Percentiles rank a stretch among this genome's conserved stretches.
phyloP scores from a whole-genome alignment of 1,140 invertebrate genomes.

The Tyrophagus putrescentiae region DNA sequence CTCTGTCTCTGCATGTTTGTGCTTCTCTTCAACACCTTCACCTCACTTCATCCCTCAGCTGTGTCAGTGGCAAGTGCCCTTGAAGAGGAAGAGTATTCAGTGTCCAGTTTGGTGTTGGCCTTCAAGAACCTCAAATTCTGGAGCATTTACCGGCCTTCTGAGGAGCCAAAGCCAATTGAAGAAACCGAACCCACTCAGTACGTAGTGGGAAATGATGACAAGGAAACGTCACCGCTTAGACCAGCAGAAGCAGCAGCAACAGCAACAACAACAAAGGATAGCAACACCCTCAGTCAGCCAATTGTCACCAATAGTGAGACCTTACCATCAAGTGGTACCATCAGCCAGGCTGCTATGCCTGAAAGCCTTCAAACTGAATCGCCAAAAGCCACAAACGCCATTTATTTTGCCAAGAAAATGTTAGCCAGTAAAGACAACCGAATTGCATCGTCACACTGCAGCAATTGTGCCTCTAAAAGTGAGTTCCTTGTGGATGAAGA shows the following conservation, averaged over 20 bases:
- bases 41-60: not conserved
- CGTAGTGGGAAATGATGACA: not conserved
- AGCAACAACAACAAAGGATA: not conserved
- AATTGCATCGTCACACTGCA: too few relatives aligned
- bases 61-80: not conserved
- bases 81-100: conserved; percentile 5
- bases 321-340: too few relatives aligned
- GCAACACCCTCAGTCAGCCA: not conserved
- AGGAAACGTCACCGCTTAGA: not conserved
- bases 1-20: not conserved
- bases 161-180: not conserved
- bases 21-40: not conserved
- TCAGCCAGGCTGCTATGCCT: too few relatives aligned
- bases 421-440: too few relatives aligned
- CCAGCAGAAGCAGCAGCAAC: not conserved
- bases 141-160: not conserved
- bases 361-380: too few relatives aligned
- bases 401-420: too few relatives aligned
- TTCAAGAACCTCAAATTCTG: not conserved
- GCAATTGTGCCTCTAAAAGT: too few relatives aligned
- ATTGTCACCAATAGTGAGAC: not conserved
- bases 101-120: not conserved
- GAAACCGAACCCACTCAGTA: not conserved
- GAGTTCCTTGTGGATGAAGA: too few relatives aligned
- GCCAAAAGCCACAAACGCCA: too few relatives aligned